Evolutionary conservation across 2,888 invertebrate species (phyloP).

Genomic region (Horisme vitalbata): DNA sequence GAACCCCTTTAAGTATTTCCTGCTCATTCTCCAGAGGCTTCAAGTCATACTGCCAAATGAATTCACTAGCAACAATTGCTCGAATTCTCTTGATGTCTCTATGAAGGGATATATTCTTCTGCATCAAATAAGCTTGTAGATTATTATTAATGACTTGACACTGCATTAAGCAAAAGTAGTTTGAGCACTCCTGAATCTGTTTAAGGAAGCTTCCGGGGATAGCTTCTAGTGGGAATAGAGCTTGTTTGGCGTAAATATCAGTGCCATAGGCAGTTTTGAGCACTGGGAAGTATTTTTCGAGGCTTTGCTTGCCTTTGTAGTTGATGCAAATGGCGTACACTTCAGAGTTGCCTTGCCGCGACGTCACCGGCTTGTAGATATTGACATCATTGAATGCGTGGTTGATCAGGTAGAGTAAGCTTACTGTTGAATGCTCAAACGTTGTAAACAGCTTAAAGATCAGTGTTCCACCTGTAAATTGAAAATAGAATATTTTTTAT

Average conservation of each 20-base stretch:
- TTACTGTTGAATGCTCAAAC: constrained; percentile 92
- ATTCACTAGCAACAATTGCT: constrained; percentile 79
- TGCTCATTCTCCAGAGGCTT: constrained; percentile 71
- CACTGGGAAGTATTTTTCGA: constrained; percentile 65
- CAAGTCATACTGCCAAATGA: constrained; percentile 83
- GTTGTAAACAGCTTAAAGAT: constrained; percentile 95
- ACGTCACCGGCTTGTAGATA: constrained; percentile 94
- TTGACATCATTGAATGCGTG: constrained; percentile 88
- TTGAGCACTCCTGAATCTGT: constrained; percentile 85
- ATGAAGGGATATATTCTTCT: constrained; percentile 61
- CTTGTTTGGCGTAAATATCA: constrained; percentile 52
- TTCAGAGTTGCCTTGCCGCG: constrained; percentile 98
- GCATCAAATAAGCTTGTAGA: constrained; percentile 83
- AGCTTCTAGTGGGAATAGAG: constrained; percentile 83
- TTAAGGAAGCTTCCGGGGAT: constrained; percentile 85
- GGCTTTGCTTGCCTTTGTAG: constrained; percentile 76
- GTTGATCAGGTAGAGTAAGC: constrained; percentile 90
- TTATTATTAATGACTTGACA: constrained; percentile 86
- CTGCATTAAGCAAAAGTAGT: constrained; percentile 86
- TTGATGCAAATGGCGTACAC: constrained; percentile 90
- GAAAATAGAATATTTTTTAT: neutral
- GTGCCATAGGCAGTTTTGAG: constrained; percentile 74
- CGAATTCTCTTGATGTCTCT: constrained; percentile 74
- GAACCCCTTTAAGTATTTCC: constrained; percentile 72
- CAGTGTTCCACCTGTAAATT: constrained; percentile 86